These are phyloP conservation scores for Pongo pygmaeus DNA, from an alignment of 2,113 vertebrate genomes.

Conservation along the genomic window DNA sequence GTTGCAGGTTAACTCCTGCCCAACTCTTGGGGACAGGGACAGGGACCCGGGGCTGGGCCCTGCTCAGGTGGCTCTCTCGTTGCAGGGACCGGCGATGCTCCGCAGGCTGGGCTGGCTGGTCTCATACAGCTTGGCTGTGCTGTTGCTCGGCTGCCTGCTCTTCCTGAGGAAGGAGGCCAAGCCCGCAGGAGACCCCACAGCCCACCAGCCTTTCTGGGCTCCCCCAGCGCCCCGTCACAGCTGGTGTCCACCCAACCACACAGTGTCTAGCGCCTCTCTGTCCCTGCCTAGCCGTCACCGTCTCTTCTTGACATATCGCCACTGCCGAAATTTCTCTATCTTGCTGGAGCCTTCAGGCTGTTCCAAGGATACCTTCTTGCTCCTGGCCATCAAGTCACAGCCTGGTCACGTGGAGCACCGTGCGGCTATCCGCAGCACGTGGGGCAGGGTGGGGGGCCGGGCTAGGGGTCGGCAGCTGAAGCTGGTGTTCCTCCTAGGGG, in stretches of 20 bases:
- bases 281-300: conserved; percentile 80
- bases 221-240: background rate
- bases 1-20: background rate
- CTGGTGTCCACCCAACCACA: conserved; percentile 77
- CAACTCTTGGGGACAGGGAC: background rate
- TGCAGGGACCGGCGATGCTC: conserved; percentile 72
- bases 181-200: accelerated
- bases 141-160: conserved; percentile 69
- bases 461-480: conserved; percentile 59
- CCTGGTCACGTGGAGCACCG: conserved; percentile 83
- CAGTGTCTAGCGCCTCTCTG: conserved; percentile 61
- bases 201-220: background rate
- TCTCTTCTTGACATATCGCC: conserved; percentile 84
- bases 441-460: conserved; percentile 80
- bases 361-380: conserved; percentile 79
- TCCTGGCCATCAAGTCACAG: conserved; percentile 86
- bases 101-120: conserved; percentile 65
- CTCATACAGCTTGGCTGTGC: conserved; percentile 21
- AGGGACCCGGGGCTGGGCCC: accelerated
- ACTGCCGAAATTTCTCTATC: conserved; percentile 83
- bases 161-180: conserved; percentile 71
- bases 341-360: conserved; percentile 83
- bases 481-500: conserved; percentile 84
- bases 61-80: background rate
- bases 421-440: conserved; percentile 84